Evolutionary conservation across 2,797 vertebrate genomes (phyloP), one percentile per base, ranked within the genome.

Genomic region (Hyperoplus immaculatus): DNA sequence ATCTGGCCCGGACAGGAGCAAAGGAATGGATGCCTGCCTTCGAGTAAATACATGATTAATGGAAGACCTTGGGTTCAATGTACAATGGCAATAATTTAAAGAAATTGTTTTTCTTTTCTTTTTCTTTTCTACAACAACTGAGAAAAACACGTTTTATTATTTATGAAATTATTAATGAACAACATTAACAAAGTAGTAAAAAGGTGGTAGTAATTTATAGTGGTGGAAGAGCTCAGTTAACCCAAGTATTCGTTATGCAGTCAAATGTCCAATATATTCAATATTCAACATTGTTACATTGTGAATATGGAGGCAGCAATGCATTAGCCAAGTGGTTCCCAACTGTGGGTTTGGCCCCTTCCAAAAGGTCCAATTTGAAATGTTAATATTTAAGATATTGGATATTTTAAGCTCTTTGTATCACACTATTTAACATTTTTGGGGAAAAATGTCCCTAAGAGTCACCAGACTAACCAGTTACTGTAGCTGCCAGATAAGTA

Each of bases 1-100:
- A 94, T 88, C 94, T 69, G 95, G 93, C 58, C 80, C 87, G 94
- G 93, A 93, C 8, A 75, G 53, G 15, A 0, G 69, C 59, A 1
- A 13, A 89, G 93, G 29, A 29, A 29, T 29, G 29, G 94, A 83
- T 39, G 87, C 93, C 90, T 76, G 77, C 43, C 21, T 78, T 53
- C 47, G 9, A 42, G 39, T 6, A 50, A 43, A 10, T 10, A 3
- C n/a, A 3, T n/a, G 74, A 61, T 59, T 61, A 60, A 73, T 64
- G 66, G 51, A 74, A 39, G 69, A 29, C 29, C 21, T 5, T 3
- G 49, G 29, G n/a, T 72, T 65, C 66, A 11, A 8, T 4, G 58
- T 1, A 1, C 12, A 13, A 29, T n/a, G 66, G 8, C 54, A 9
- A 5, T 66, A 46, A 15, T 36, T 16, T 38, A 50, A 50, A 14